Conservation (phyloP, 2,888 invertebrate genomes). For the Dione vanillae region DNA sequence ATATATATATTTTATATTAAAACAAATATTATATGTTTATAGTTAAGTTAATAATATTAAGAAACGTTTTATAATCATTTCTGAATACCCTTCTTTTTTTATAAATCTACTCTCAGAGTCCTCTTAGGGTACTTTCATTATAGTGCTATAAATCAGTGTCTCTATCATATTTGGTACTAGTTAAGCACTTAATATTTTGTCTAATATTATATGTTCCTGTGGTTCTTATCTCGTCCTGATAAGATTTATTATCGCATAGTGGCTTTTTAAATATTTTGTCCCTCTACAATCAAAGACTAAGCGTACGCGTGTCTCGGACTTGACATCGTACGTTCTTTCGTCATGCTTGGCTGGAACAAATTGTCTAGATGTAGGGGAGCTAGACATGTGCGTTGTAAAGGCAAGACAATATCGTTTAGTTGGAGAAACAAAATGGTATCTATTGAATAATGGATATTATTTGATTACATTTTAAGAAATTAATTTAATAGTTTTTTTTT, state of each 20-base stretch:
- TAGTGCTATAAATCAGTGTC: constrained; percentile 63
- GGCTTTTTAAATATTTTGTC: constrained; percentile 4
- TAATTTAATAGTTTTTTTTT: too few species aligned
- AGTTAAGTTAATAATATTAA: background rate
- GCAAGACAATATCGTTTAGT: constrained; percentile 43
- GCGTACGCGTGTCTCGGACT: constrained; percentile 73
- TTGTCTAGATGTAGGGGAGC: constrained; percentile 69
- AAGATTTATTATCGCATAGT: constrained; percentile 11
- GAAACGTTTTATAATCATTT: background rate
- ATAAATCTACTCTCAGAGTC: background rate
- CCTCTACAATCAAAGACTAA: constrained; percentile 57
- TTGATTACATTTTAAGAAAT: too few species aligned
- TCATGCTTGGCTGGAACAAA: constrained; percentile 79
- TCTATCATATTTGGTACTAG: constrained; percentile 60
- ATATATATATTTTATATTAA: too few species aligned
- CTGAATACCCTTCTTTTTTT: background rate
- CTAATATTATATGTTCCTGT: constrained; percentile 26
- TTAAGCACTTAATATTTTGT: constrained; percentile 40
- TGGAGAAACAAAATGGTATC: too few species aligned
- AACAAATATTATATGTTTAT: too few species aligned
- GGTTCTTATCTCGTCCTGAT: constrained; percentile 18
- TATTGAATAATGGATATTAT: too few species aligned
- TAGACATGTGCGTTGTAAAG: constrained; percentile 51
- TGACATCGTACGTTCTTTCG: constrained; percentile 74
- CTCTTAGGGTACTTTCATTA: constrained; percentile 50